Base-by-base conservation (phyloP, 2,797 vertebrate genomes). In the Hylomyscus alleni region DNA sequence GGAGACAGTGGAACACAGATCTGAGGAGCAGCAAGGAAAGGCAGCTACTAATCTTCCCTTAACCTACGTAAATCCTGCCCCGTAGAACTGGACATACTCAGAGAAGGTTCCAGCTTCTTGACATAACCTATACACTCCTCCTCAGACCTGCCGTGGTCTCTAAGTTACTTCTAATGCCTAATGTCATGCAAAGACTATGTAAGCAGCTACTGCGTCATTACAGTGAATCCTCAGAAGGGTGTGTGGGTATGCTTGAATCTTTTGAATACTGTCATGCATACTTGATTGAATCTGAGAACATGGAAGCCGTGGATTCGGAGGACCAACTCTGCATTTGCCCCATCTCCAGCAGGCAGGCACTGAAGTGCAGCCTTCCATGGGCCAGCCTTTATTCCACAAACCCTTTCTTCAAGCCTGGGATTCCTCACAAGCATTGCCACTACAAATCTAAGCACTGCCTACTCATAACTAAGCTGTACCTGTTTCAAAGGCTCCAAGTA, bases 381-480 rank as follows among this genome's bases (percentile, higher is more conserved):
- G 50, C 19, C 19, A 95, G 77, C 67, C 52, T 93, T 73, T 47
- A 52, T 80, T 65, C 24, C 7, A 37, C 26, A 89, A 89, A 44
- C 26, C 10, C 34, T 87, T 54, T 92, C 80, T 58, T 89, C 44
- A 76, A 72, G 62, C 29, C 62, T 69, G 6, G 86, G 47, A 44
- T 93, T 87, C 89, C 69, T 92, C n/a, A 85, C 4, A 6, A 85
- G 81, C 52, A 88, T 75, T 91, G 60, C 72, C 14, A 58, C 47
- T 12, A 52, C 81, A 72, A 26, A 40, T 95, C 3, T 13, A 83
- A 94, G n/a, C 65, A 14, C 37, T 84, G 90, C 91, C 77, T 94
- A 65, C 78, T 10, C 78, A 83, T 81, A 90, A 96, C 80, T 73
- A 89, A 90, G 83, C 37, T 91, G 19, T 72, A 77, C 65, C 58